These are phyloP conservation scores for Corella eumyota DNA, from an alignment of 23 tunicate species.

Conservation along the genomic window DNA sequence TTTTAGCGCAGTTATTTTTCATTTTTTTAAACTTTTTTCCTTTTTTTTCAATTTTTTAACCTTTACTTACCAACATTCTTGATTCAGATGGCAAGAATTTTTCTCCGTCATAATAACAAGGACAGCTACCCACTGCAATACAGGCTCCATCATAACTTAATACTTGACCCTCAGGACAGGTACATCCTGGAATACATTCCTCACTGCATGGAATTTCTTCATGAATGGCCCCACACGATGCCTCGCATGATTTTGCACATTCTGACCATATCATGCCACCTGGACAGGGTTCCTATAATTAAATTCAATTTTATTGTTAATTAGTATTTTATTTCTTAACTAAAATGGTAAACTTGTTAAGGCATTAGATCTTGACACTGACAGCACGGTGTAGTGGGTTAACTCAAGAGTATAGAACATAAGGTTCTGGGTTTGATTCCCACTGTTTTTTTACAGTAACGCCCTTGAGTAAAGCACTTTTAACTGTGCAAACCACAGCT, in stretches of 20 bases:
- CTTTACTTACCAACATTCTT: constrained; percentile 63
- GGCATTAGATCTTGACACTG: too few species aligned
- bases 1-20: too few species aligned
- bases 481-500: too few species aligned
- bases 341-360: too few species aligned
- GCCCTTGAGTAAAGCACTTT: too few species aligned
- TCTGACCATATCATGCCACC: constrained; percentile 78
- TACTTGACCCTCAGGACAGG: constrained; percentile 90
- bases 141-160: constrained; percentile 85
- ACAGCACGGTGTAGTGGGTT: too few species aligned
- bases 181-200: constrained; percentile 97
- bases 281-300: constrained; percentile 43
- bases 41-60: too few species aligned
- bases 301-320: too few species aligned
- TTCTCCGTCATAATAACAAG: constrained; percentile 74
- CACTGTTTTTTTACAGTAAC: too few species aligned
- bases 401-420: background rate
- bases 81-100: constrained; percentile 92
- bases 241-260: constrained; percentile 86
- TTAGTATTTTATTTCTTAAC: too few species aligned
- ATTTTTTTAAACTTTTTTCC: too few species aligned
- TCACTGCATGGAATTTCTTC: constrained; percentile 89
- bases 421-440: too few species aligned
- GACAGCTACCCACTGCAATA: constrained; percentile 60
- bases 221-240: constrained; percentile 95